These are phyloP conservation scores for Eupithecia subumbrata DNA, from an alignment of 2,888 invertebrate genomes.

Conservation along the genomic window DNA sequence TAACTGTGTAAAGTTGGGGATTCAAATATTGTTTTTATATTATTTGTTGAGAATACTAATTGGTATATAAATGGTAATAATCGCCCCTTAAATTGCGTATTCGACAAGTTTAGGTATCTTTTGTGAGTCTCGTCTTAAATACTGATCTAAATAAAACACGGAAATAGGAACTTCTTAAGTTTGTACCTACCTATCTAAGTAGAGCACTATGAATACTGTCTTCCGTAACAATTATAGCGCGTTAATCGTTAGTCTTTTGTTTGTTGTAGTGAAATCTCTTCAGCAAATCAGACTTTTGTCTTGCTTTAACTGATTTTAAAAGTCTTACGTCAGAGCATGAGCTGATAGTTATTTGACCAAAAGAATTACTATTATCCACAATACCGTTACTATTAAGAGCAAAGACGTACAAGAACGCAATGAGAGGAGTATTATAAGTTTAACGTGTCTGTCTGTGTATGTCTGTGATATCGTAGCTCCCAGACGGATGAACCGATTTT, in stretches of 20 bases:
- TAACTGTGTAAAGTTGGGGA: background rate
- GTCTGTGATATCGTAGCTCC: no score
- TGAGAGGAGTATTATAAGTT: no score
- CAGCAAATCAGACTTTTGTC: background rate
- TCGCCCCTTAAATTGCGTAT: background rate
- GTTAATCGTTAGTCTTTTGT: constrained; percentile 22
- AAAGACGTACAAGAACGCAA: no score
- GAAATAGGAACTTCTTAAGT: background rate
- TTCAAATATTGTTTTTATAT: background rate
- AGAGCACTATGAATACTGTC: background rate
- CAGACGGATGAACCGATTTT: no score
- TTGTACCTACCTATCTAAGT: background rate
- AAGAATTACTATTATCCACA: background rate
- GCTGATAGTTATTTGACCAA: background rate
- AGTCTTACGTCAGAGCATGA: background rate
- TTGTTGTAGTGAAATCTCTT: background rate
- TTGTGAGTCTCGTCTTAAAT: background rate
- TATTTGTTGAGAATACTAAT: background rate
- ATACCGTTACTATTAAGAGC: no score
- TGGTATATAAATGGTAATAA: background rate
- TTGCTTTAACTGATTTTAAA: background rate
- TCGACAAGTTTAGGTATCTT: background rate
- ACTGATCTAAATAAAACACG: background rate
- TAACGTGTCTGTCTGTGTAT: no score
- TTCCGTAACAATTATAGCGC: constrained; percentile 23